phyloP scores from a whole-genome alignment of 2,888 invertebrate species.

The Prostheceraeus crozeri region DNA sequence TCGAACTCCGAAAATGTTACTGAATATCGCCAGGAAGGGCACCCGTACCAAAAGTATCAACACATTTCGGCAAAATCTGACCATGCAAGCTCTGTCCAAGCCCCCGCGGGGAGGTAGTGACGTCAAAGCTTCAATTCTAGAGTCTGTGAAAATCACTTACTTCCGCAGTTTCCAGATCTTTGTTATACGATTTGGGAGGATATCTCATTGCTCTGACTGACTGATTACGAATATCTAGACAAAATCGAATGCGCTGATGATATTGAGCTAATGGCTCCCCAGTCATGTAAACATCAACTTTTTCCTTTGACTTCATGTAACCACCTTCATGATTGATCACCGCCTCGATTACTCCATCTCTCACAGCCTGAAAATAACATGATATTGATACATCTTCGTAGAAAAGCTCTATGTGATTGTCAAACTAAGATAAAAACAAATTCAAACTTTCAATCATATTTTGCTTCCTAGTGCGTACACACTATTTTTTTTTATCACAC shows the following conservation, averaged over 20 bases:
- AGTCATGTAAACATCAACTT: conserved; percentile 90
- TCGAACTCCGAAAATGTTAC: no score
- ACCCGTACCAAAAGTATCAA: no score
- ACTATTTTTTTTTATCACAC: no score
- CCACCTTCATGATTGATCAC: conserved; percentile 87
- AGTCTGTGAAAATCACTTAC: conserved; percentile 46
- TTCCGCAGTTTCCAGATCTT: conserved; percentile 91
- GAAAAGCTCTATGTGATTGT: no score
- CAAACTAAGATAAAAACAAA: no score
- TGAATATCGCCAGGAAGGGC: no score
- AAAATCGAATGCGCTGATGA: conserved; percentile 91
- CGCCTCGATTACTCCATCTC: conserved; percentile 97
- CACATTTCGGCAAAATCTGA: no score
- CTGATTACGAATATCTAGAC: conserved; percentile 92
- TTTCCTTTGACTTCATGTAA: conserved; percentile 82
- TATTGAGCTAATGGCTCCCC: conserved; percentile 89
- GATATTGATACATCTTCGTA: conserved; percentile 17
- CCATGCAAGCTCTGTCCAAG: no score
- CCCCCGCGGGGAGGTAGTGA: no score
- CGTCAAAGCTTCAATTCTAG: no score
- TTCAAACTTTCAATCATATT: no score
- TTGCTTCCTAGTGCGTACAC: no score
- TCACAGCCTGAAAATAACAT: conserved; percentile 61
- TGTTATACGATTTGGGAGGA: conserved; percentile 95
- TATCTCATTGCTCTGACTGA: conserved; percentile 86